Evolutionary conservation across 2,797 vertebrate species (phyloP).

Genomic region (Hemitrygon akajei): DNA sequence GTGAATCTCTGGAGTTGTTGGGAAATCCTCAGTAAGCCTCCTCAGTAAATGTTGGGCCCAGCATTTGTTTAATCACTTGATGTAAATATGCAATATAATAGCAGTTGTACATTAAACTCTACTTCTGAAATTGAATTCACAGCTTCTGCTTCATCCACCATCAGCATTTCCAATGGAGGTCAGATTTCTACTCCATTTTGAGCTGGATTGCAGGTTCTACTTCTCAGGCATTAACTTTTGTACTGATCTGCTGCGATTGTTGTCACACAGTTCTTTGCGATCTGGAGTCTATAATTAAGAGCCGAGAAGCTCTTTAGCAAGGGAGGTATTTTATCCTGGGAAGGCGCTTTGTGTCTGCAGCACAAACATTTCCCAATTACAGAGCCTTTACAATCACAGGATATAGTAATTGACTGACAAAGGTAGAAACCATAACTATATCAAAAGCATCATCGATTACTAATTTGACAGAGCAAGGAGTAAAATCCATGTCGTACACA

Average conservation of each 20-base stretch:
- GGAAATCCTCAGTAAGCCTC: background rate
- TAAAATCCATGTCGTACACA: background rate
- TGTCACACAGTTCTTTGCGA: background rate
- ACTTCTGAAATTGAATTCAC: too few relatives aligned
- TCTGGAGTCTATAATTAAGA: slow-evolving; percentile 14
- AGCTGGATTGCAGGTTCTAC: background rate
- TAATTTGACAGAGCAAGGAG: background rate
- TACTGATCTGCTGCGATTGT: background rate
- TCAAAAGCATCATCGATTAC: slow-evolving; percentile 15
- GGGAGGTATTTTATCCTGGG: background rate
- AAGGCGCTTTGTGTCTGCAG: background rate
- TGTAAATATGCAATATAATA: too few relatives aligned
- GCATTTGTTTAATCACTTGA: too few relatives aligned
- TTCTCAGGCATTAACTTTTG: slow-evolving; percentile 28
- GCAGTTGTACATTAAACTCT: too few relatives aligned
- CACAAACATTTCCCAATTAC: slow-evolving; percentile 7
- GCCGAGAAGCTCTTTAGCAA: slow-evolving; percentile 13
- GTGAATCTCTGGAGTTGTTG: background rate
- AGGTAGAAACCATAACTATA: slow-evolving; percentile 14
- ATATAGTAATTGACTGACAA: slow-evolving; percentile 7
- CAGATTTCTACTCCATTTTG: background rate
- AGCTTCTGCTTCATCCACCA: too few relatives aligned
- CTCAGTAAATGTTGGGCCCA: background rate
- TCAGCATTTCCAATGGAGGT: too few relatives aligned
- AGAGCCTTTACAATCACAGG: background rate